These are phyloP conservation scores for Molossus alvarezi DNA, from an alignment of 2,797 vertebrate genomes.

Conservation along the genomic window DNA sequence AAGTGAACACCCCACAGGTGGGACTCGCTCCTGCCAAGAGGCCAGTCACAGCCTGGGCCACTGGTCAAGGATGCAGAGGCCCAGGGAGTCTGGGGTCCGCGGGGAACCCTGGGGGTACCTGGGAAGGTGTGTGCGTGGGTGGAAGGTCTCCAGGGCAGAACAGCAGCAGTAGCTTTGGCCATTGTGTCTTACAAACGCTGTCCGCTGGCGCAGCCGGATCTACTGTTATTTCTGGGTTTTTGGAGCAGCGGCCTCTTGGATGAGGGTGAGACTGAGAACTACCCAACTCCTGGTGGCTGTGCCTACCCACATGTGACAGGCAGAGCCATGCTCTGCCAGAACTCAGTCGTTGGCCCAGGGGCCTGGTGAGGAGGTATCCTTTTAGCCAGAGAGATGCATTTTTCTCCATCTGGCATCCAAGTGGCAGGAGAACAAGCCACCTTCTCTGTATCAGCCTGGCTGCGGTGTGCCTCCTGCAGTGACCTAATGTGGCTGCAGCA, in stretches of 20 bases:
- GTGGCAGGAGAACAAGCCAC: background rate
- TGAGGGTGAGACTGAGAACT: background rate
- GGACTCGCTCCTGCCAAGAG: constrained; percentile 14
- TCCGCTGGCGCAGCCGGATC: background rate
- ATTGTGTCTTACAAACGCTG: constrained; percentile 46
- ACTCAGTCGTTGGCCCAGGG: background rate
- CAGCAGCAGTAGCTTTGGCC: background rate
- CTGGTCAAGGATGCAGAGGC: accelerated
- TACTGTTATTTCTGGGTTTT: background rate
- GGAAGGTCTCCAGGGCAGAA: background rate
- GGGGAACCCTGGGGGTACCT: accelerated
- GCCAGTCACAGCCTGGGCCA: accelerated
- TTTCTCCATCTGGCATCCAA: constrained; percentile 41
- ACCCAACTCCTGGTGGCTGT: background rate
- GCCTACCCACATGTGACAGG: background rate
- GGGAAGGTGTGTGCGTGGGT: background rate
- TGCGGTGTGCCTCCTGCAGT: background rate
- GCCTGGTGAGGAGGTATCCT: background rate
- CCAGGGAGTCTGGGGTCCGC: accelerated
- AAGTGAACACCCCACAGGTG: constrained; percentile 44
- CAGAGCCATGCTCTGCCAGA: background rate
- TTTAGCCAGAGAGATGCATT: background rate
- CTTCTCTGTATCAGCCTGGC: background rate
- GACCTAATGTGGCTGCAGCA: background rate
- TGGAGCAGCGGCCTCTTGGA: constrained; percentile 42